Evolutionary conservation across 2,888 invertebrate species (phyloP).

Genomic region (Rhynchonema sp.): DNA sequence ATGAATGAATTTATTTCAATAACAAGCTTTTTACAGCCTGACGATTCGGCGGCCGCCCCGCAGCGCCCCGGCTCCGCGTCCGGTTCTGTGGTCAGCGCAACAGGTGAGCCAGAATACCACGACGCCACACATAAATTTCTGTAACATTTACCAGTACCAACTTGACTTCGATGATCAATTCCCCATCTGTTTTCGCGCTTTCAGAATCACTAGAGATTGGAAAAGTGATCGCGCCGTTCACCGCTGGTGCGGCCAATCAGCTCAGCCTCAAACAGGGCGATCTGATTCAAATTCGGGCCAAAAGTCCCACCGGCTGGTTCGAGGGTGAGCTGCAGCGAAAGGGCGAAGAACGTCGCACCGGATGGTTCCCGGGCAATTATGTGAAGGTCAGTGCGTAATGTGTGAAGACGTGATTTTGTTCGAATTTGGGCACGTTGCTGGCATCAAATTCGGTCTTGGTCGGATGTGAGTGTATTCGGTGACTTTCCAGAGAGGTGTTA

Average conservation of each 20-base stretch:
- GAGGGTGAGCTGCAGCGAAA: slow-evolving; percentile 72
- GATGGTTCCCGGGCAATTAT: slow-evolving; percentile 98
- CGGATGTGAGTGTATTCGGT: too few species aligned
- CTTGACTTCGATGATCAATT: too few species aligned
- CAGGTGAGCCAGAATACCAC: too few species aligned
- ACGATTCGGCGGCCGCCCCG: too few species aligned
- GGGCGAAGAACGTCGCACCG: slow-evolving; percentile 54
- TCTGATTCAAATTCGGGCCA: slow-evolving; percentile 81
- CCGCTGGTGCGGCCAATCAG: slow-evolving; percentile 73
- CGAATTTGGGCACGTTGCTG: neutral
- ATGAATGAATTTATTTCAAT: too few species aligned
- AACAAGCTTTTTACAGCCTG: too few species aligned
- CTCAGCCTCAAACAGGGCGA: slow-evolving; percentile 72
- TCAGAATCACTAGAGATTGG: neutral
- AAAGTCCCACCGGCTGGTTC: slow-evolving; percentile 97
- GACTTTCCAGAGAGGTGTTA: too few species aligned
- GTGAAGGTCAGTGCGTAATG: slow-evolving; percentile 63
- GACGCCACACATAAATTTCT: too few species aligned
- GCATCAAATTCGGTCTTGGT: neutral
- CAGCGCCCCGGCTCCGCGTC: too few species aligned
- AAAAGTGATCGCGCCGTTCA: slow-evolving; percentile 71
- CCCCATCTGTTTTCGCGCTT: too few species aligned
- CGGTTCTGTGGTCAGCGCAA: too few species aligned
- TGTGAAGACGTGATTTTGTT: slow-evolving; percentile 14
- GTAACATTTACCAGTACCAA: too few species aligned